These are phyloP conservation scores for human DNA, from an alignment of 2,113 vertebrate genomes.

Conservation along the genomic window GRCh38 chr13:85691501-85692000, in stretches of 20 bases:
- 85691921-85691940: background rate
- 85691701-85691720: background rate
- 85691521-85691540: background rate
- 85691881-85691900: background rate
- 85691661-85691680: background rate
- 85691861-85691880: background rate
- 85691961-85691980: background rate
- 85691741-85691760: background rate
- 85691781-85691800: background rate
- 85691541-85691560: background rate
- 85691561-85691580: background rate
- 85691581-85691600: background rate
- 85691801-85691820: background rate
- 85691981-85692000: background rate
- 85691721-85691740: background rate
- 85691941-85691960: background rate
- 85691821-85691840: background rate
- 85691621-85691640: background rate
- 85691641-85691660: background rate
- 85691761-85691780: background rate
- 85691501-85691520: background rate
- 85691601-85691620: background rate
- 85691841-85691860: background rate
- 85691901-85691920: background rate
- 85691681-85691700: background rate